Base-by-base conservation (phyloP, 2,888 invertebrate species). In the Megamerina dolium region DNA sequence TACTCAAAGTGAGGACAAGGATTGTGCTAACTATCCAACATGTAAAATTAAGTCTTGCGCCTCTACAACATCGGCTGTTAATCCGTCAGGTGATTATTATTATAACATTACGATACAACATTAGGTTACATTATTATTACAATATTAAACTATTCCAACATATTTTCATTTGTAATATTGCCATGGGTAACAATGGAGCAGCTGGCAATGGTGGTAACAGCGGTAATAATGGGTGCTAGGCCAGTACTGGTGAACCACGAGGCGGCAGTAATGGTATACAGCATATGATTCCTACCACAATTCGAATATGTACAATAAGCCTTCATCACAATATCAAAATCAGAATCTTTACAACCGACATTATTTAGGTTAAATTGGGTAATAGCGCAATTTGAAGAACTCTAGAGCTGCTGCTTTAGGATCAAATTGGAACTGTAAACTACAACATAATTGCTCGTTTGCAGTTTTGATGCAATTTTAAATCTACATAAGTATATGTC, bases 11-110 rank as follows among this genome's bases (percentile, higher is more conserved):
- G 74, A 75, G 31, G 65, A 73, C 40, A 68, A 73, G 43, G 74
- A 79, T 47, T 83, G 83, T 51, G 83, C 83, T 43, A 75, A 73
- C 34, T 83, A 82, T 63, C 83, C 83, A 20, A 83, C 81, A 13
- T 83, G 83, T 66, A 77, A 76, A 59, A 80, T 75, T 67, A 70
- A 64, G 50, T 55, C 57, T 43, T 51, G 48, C 37, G 48, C 44
- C 41, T 51, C 51, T 42, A 49, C 57, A 19, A 58, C 63, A 49
- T 57, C 65, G 48, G 54, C 65, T 48, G 63, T 63, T 54, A 60
- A 66, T 62, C 68, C 68, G 59, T 63, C 67, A 68, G 68, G 68
- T 68, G 66, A 67, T 64, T 65, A 63, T 54, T 59, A 16, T 45
- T 47, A 43, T 33, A 33, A 38, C 42, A 41, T 36, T 45, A 57